phyloP scores from a whole-genome alignment of 2,797 vertebrate genomes.

The Leucoraja ocellata region DNA sequence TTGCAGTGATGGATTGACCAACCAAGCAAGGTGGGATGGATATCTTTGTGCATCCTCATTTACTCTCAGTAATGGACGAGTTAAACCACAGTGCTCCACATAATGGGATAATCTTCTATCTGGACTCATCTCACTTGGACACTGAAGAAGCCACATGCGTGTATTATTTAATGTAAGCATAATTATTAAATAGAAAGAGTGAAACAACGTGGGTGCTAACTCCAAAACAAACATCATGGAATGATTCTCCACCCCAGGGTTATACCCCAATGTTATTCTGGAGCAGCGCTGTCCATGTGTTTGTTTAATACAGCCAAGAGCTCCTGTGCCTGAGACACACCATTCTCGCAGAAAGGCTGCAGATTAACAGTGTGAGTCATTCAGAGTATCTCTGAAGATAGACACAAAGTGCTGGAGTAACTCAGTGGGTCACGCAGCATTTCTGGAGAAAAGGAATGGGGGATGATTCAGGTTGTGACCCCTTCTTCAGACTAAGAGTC shows the following conservation, averaged over 20 bases:
- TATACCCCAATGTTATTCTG: neutral
- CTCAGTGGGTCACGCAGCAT: too few relatives aligned
- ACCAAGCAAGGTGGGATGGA: neutral
- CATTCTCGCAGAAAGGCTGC: neutral
- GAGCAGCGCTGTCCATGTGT: neutral
- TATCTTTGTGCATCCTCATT: neutral
- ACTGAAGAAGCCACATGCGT: neutral
- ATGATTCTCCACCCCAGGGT: neutral
- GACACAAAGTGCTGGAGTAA: too few relatives aligned
- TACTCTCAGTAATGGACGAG: neutral
- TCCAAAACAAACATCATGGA: neutral
- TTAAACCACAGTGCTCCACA: neutral
- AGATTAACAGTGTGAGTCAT: neutral
- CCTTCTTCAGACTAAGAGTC: too few relatives aligned
- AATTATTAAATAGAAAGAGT: neutral
- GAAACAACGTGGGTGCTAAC: neutral
- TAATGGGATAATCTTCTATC: neutral
- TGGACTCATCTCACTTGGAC: neutral
- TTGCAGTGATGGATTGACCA: neutral
- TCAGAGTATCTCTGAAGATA: neutral
- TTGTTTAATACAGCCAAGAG: neutral
- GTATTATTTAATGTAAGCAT: constrained; percentile 17
- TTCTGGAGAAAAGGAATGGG: too few relatives aligned
- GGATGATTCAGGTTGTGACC: too few relatives aligned
- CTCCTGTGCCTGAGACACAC: neutral